Conservation (phyloP, 1,140 invertebrate genomes). For the Wiebesia pumilae region DNA sequence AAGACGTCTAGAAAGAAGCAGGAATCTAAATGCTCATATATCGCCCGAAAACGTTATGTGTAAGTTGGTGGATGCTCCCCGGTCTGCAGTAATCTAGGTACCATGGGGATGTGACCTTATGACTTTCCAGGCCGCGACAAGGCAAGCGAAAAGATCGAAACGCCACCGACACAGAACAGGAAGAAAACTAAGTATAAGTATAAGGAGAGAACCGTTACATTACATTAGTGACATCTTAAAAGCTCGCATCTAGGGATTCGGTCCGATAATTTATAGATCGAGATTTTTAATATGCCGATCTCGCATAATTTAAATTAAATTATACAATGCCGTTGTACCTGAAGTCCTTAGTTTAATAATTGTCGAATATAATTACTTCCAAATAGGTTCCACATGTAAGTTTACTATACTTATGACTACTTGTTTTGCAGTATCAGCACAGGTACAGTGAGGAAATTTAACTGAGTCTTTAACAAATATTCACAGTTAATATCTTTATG, state of each 20-base stretch:
- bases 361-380: background rate
- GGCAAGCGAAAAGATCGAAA: no score
- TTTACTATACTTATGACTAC: background rate
- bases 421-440: background rate
- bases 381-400: background rate
- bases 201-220: no score
- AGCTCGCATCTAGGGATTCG: background rate
- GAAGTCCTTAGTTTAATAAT: background rate
- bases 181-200: no score
- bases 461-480: background rate
- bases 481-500: background rate
- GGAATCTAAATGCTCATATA: no score
- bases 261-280: background rate
- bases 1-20: no score
- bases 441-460: background rate
- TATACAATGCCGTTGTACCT: background rate
- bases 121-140: no score
- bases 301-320: background rate
- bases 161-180: no score
- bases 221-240: background rate
- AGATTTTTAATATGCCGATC: background rate
- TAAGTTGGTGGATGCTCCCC: no score
- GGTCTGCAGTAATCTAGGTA: no score
- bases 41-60: no score
- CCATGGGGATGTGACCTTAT: no score